Evolutionary conservation across 2,797 vertebrate species (phyloP).

Genomic region (Setipinna tenuifilis): DNA sequence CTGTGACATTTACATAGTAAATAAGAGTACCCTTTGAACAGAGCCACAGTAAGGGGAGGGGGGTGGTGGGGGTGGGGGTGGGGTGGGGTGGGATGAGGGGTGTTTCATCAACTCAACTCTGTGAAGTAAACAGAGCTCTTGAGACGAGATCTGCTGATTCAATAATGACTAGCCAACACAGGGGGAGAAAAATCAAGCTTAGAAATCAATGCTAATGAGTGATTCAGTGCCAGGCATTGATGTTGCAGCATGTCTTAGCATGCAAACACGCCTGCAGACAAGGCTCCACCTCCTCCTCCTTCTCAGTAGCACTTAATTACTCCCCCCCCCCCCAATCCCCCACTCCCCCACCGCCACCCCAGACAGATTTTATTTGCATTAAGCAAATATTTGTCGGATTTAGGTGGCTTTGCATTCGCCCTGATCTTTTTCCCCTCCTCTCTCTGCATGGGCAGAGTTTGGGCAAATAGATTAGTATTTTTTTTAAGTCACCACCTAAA

Average conservation of each 20-base stretch:
- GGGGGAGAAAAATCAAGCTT: not conserved
- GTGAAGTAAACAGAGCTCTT: not conserved
- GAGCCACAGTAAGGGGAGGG: too few species aligned
- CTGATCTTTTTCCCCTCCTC: constrained; percentile 29
- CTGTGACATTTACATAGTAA: too few species aligned
- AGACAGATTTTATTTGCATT: not conserved
- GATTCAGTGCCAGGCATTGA: not conserved
- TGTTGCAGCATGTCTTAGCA: not conserved
- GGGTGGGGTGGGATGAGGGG: not conserved
- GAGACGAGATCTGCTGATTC: not conserved
- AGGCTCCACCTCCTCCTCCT: not conserved
- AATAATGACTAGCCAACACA: not conserved
- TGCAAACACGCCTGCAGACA: not conserved
- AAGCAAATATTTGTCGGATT: constrained; percentile 40
- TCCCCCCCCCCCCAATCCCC: too few species aligned
- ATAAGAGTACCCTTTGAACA: too few species aligned
- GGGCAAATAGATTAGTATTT: constrained; percentile 33
- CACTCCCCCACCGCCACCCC: too few species aligned
- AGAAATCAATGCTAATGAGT: constrained; percentile 13
- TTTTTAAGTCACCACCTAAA: not conserved
- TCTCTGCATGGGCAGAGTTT: constrained; percentile 15
- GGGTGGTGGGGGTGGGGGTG: not conserved
- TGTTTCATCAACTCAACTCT: constrained; percentile 28
- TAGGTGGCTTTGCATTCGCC: constrained; percentile 23
- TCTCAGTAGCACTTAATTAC: not conserved